phyloP scores from a whole-genome alignment of 2,888 invertebrate genomes.

The Pristionchus entomophagus region DNA sequence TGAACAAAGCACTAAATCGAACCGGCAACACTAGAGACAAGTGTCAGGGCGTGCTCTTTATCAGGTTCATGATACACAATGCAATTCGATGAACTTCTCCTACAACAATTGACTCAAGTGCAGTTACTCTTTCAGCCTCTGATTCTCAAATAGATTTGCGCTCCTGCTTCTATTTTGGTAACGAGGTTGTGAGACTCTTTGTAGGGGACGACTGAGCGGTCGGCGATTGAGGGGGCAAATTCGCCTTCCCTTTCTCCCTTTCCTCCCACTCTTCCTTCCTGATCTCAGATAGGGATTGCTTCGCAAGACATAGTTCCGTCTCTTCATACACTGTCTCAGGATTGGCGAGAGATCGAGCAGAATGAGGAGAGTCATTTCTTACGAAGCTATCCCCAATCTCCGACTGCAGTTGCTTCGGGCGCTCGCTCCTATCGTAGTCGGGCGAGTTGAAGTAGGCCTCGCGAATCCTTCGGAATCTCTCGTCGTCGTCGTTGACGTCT shows the following conservation, averaged over 20 bases:
- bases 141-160: constrained; percentile 35
- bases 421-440: constrained; percentile 33
- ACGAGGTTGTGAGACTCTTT: constrained; percentile 24
- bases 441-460: constrained; percentile 40
- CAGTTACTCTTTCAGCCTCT: too few species aligned
- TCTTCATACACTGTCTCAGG: too few species aligned
- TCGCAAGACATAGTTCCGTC: too few species aligned
- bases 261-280: constrained; percentile 26
- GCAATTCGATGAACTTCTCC: background rate
- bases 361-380: too few species aligned
- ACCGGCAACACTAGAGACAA: too few species aligned
- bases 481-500: constrained; percentile 7
- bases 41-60: background rate
- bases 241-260: background rate
- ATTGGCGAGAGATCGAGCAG: too few species aligned
- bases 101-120: constrained; percentile 1
- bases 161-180: constrained; percentile 18
- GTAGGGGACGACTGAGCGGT: background rate
- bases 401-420: background rate
- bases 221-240: background rate
- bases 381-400: too few species aligned
- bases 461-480: constrained; percentile 13
- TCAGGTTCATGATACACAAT: background rate
- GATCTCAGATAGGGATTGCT: too few species aligned
- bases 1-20: too few species aligned